Percentiles rank a stretch among this genome's conserved stretches.
These are phyloP conservation scores for Nomada hirtipes DNA, from an alignment of 2,888 invertebrate genomes.

Conservation along the genomic window DNA sequence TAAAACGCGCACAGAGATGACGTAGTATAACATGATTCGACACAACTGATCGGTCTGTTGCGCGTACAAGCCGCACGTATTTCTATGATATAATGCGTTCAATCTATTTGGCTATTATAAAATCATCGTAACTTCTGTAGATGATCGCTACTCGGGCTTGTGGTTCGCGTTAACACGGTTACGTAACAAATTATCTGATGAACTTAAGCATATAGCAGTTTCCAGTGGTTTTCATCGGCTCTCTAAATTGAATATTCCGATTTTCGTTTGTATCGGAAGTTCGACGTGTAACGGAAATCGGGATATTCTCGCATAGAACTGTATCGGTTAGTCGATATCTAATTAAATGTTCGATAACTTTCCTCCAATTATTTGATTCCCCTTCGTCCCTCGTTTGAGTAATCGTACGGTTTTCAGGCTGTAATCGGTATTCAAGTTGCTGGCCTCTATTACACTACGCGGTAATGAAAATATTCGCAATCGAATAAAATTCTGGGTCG, in stretches of 20 bases:
- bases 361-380: no score
- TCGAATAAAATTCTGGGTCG: no score
- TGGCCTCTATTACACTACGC: no score
- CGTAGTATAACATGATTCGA: constrained; percentile 48
- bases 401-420: no score
- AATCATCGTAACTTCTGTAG: constrained; percentile 47
- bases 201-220: constrained; percentile 6
- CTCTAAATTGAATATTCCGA: not conserved
- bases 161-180: constrained; percentile 32
- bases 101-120: constrained; percentile 56
- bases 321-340: no score
- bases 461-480: no score
- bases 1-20: constrained; percentile 2
- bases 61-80: constrained; percentile 21
- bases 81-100: constrained; percentile 54
- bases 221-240: not conserved
- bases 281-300: no score
- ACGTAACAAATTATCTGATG: constrained; percentile 22
- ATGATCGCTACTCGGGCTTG: constrained; percentile 13
- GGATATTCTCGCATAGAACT: no score
- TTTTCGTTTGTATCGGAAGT: not conserved
- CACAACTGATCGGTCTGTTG: constrained; percentile 42
- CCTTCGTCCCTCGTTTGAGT: no score
- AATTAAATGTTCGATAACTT: no score
- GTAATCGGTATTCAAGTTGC: no score